Conservation (phyloP, 2,888 invertebrate genomes). For the Pelosia muscerda region DNA sequence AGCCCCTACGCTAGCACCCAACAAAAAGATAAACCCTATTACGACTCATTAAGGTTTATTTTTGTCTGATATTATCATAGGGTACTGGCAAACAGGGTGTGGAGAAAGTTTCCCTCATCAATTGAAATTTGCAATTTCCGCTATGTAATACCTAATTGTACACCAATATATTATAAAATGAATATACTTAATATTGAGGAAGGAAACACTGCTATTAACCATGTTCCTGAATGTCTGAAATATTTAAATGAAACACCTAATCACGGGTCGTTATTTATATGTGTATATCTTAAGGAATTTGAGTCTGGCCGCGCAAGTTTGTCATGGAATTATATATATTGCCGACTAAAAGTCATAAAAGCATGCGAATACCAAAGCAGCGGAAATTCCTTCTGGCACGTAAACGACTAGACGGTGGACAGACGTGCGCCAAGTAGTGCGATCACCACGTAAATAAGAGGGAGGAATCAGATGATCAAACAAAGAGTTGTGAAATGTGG, state of each 20-base stretch:
- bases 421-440: slow-evolving; percentile 75
- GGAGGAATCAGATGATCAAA: slow-evolving; percentile 74
- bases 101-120: neutral
- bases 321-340: slow-evolving; percentile 71
- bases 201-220: neutral
- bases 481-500: slow-evolving; percentile 81
- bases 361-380: slow-evolving; percentile 75
- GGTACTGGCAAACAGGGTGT: neutral
- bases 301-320: slow-evolving; percentile 72
- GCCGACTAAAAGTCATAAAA: slow-evolving; percentile 71
- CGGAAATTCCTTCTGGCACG: slow-evolving; percentile 78
- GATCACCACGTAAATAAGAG: slow-evolving; percentile 71
- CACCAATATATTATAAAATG: neutral
- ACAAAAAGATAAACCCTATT: neutral
- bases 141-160: neutral
- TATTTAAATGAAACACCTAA: slow-evolving; percentile 8
- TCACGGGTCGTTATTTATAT: slow-evolving; percentile 33
- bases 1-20: neutral
- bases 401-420: slow-evolving; percentile 82
- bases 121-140: slow-evolving; percentile 1
- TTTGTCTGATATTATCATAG: neutral
- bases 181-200: too few relatives aligned
- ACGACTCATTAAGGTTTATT: too few relatives aligned
- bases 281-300: slow-evolving; percentile 60
- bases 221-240: neutral